Conservation (phyloP, 2,113 vertebrate genomes). For the Conger conger region DNA sequence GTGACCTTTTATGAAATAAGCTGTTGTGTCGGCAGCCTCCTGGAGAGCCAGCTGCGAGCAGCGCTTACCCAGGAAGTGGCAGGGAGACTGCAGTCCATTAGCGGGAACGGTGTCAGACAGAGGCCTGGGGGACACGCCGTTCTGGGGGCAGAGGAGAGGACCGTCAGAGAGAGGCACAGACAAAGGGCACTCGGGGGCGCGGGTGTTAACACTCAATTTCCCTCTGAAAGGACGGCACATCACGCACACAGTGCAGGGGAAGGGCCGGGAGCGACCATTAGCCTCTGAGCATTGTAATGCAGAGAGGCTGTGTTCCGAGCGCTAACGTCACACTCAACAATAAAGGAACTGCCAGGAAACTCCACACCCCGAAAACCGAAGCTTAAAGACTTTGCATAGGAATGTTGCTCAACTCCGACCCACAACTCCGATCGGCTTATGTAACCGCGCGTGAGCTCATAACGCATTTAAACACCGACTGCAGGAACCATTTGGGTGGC, state of each 20-base stretch:
- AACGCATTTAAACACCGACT: neutral
- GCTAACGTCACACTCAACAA: neutral
- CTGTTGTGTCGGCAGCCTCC: neutral
- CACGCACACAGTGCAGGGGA: neutral
- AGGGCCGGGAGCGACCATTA: neutral
- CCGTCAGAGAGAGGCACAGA: neutral
- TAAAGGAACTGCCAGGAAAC: neutral
- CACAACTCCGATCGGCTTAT: neutral
- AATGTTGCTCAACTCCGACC: neutral
- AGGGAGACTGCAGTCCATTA: constrained; percentile 49
- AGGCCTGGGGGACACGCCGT: constrained; percentile 37
- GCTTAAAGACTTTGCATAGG: neutral
- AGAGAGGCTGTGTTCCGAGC: neutral
- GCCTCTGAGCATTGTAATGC: neutral
- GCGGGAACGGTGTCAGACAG: constrained; percentile 43
- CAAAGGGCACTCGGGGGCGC: neutral
- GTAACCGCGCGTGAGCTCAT: neutral
- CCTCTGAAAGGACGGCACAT: neutral
- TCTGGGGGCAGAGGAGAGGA: constrained; percentile 50
- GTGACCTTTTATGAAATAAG: neutral
- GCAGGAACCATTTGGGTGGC: neutral
- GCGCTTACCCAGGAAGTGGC: constrained; percentile 66
- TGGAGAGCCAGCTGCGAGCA: neutral
- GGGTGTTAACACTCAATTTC: neutral
- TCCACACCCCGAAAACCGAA: neutral